Base-by-base conservation (phyloP, 2,888 invertebrate genomes). In the Spodoptera exigua region DNA sequence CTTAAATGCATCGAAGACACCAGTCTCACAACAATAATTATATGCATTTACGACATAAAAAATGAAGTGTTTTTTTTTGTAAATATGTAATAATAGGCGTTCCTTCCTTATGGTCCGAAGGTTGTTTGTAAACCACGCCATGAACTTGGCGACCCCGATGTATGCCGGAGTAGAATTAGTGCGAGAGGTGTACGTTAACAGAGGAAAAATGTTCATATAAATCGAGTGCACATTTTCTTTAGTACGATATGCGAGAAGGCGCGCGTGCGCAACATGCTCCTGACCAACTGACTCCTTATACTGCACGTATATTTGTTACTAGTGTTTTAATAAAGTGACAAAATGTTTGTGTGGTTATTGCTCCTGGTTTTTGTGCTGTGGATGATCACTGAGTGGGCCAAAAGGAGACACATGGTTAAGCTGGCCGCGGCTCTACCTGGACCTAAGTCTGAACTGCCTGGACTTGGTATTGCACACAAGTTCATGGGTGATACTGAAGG, bases 401-500 rank as follows among this genome's bases (percentile, higher is more conserved):
- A 74, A 37, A 83, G 90, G 56, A 82, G 90, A 63, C 77, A 84
- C 37, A 81, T 92, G 84, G 86, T 88, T 54, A 76, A 82, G 60
- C 59, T 93, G 36, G 90, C 91, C 2, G 69, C 83, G 0, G 67
- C 48, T 3, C 74, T 89, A 45, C 84, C 84, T 1, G 57, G 27
- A 2, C 37, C 81, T 0, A 63, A 76, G 2, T 67, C 64, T 1
- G 80, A 83, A 12, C 43, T 87, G 17, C 91, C 91, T 1, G 1
- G 88, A 2, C 71, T 91, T n/a, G 92, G 92, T 1, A 13, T 89
- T 12, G 83, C 89, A 7, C 85, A 87, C 43, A 75, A 51, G 5
- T 37, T 92, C 3, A 18, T 70, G 2, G 92, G 92, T 5, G 78
- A 65, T 57, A 86, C 86, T 41, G 90, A 90, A 71, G 84, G 92